These are phyloP conservation scores for Erythrocercus mccallii DNA, from an alignment of 2,113 vertebrate genomes.

Conservation along the genomic window DNA sequence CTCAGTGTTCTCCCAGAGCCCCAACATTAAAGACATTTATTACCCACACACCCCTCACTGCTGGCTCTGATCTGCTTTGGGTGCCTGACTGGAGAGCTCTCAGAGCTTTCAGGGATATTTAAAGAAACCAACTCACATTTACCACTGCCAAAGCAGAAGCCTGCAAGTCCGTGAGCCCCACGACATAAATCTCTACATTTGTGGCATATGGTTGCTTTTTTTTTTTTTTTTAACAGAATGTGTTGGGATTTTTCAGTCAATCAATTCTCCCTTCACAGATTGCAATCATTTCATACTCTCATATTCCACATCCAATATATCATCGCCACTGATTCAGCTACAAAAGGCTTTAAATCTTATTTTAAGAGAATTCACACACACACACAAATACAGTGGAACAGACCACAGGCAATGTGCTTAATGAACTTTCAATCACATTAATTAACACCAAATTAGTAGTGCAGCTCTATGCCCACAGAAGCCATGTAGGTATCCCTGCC, in stretches of 20 bases:
- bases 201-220: background rate
- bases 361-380: background rate
- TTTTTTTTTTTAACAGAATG: background rate
- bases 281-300: background rate
- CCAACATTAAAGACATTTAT: background rate
- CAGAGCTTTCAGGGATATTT: background rate
- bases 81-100: background rate
- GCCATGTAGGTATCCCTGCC: background rate
- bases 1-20: accelerated
- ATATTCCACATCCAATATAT: background rate
- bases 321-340: background rate
- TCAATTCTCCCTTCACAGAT: background rate
- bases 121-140: background rate
- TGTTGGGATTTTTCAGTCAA: background rate
- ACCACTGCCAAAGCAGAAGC: background rate
- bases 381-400: background rate
- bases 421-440: background rate
- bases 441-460: background rate
- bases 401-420: background rate
- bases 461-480: background rate
- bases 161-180: background rate
- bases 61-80: background rate
- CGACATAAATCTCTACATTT: background rate
- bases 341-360: background rate
- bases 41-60: accelerated